phyloP scores from a whole-genome alignment of 1,140 invertebrate genomes.

The Wasmannia auropunctata region DNA sequence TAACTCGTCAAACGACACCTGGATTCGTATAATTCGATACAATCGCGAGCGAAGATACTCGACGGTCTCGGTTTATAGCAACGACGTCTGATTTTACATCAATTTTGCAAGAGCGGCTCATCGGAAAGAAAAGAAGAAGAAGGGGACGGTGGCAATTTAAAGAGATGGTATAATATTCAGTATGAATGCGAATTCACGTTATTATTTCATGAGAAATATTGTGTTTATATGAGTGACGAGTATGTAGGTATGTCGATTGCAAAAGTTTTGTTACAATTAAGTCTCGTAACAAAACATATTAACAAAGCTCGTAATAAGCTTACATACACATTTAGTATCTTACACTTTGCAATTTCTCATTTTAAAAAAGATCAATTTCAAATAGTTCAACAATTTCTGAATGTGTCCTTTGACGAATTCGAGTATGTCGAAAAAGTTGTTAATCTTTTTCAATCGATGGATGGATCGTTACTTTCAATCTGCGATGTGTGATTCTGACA shows the following conservation, averaged over 20 bases:
- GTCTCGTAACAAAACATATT: no score
- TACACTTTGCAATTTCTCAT: neutral
- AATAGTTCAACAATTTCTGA: neutral
- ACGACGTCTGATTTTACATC: neutral
- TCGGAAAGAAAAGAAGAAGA: neutral
- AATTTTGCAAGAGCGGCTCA: constrained; percentile 33
- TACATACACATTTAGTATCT: neutral
- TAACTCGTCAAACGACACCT: constrained; percentile 24
- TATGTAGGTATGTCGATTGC: no score
- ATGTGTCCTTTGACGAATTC: neutral
- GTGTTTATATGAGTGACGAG: neutral
- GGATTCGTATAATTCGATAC: constrained; percentile 42
- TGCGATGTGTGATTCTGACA: neutral
- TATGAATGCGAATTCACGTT: neutral
- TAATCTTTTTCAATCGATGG: neutral
- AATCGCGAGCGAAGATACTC: neutral
- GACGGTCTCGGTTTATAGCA: neutral
- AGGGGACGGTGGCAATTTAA: neutral
- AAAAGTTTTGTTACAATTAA: no score
- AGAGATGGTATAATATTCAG: neutral
- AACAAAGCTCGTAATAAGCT: neutral
- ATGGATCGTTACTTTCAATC: neutral
- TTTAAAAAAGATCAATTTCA: neutral
- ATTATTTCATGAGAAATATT: neutral
- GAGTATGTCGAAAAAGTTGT: neutral